phyloP scores from a whole-genome alignment of 1,140 invertebrate genomes.

The Bombus superbus region DNA sequence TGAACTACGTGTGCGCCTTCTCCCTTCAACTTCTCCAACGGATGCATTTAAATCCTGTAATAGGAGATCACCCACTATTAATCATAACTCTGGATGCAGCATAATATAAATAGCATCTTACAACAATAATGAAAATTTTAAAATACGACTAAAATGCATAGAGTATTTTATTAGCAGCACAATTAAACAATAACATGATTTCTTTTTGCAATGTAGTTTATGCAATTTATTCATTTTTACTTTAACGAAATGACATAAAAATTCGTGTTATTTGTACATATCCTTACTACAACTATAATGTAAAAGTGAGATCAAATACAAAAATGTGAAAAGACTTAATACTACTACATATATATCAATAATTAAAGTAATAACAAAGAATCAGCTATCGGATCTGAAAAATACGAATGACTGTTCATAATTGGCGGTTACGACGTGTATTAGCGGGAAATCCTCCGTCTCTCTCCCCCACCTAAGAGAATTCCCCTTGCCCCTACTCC shows the following conservation, averaged over 20 bases:
- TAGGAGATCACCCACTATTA: not conserved
- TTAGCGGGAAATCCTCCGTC: slow-evolving; percentile 40
- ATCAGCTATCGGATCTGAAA: not conserved
- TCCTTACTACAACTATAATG: too few species aligned
- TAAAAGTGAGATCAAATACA: too few species aligned
- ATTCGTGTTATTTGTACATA: too few species aligned
- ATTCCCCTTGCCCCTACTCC: slow-evolving; percentile 20
- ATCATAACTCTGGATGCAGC: too few species aligned
- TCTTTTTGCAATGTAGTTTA: not conserved
- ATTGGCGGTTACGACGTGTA: slow-evolving; percentile 58
- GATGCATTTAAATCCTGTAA: slow-evolving; percentile 77
- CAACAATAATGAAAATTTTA: not conserved
- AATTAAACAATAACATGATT: not conserved
- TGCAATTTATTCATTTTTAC: too few species aligned
- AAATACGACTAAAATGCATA: not conserved
- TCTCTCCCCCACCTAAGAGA: not conserved
- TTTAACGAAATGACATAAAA: too few species aligned
- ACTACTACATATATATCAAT: not conserved
- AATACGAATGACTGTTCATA: slow-evolving; percentile 42
- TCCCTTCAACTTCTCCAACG: slow-evolving; percentile 79
- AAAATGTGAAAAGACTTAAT: not conserved
- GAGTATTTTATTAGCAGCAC: accelerated
- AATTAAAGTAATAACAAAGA: slow-evolving; percentile 20
- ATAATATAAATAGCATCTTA: too few species aligned
- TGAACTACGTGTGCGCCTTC: slow-evolving; percentile 82